Base-by-base conservation (phyloP, 2,888 invertebrate species). In the Creontiades dilutus region DNA sequence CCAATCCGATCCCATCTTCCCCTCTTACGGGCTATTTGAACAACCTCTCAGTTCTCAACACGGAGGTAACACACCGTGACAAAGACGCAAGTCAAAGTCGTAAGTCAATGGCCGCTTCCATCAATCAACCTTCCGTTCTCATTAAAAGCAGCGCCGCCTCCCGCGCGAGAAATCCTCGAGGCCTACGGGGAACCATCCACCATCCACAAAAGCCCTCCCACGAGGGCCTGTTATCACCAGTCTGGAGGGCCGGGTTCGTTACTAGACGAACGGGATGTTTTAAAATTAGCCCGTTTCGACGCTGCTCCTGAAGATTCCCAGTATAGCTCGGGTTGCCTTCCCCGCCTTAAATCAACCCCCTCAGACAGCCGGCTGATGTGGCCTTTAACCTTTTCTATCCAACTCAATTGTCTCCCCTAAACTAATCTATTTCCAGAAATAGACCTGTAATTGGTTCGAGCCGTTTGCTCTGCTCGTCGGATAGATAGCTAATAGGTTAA, bases 311-410 rank as follows among this genome's bases (percentile, higher is more conserved):
- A n/a, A n/a, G 57, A 57, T n/a, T 57, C 57, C 57, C 57, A 57
- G 57, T 57, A 57, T 57, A 57, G 57, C 57, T 57, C 16, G n/a
- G n/a, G 57, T 37, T 37, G 37, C 37, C 37, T 37, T 37, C 57
- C 19, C 57, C 57, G 57, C 19, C n/a, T 57, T 57, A 57, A 57
- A 57, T 57, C 57, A 57, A 57, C 57, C 57, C 19, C 19, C 19
- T 68, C 68, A 68, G 68, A 68, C 68, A 23, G 68, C 68, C 19
- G 23, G 68, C 23, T 68, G 68, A 68, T 68, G 68, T 27, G 23
- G 68, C 68, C 68, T 68, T 68, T 68, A 68, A 68, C 68, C 68
- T 68, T 68, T 27, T 68, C 68, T 68, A 27, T 68, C 23, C 23
- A 9, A 23, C 23, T 23, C 68, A 68, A 68, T 68, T 68, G 68